These are phyloP conservation scores for Hydrozoanthus tunicans DNA, from an alignment of 64 coral and sea anemone genomes.

Conservation along the genomic window DNA sequence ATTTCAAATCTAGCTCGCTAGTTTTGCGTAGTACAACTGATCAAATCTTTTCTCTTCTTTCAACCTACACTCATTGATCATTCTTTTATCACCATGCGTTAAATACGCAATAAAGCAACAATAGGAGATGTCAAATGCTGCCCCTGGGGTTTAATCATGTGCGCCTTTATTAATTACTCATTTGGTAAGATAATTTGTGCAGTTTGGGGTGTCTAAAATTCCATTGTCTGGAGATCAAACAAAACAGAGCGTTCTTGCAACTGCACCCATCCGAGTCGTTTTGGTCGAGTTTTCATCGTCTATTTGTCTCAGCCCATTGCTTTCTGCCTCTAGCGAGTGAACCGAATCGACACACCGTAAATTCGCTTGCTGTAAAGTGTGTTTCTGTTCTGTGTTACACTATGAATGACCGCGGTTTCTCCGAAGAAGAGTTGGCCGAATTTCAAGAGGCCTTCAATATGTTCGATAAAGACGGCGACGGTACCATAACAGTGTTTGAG, in stretches of 20 bases:
- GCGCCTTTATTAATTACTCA: slow-evolving; percentile 27
- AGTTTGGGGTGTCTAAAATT: slow-evolving; percentile 49
- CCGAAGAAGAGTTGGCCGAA: slow-evolving; percentile 41
- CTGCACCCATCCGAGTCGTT: slow-evolving; percentile 4
- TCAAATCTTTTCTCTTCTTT: slow-evolving; percentile 22
- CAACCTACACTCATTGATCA: background rate
- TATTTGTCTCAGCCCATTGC: slow-evolving; percentile 25
- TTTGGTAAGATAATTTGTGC: slow-evolving; percentile 42
- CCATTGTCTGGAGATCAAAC: slow-evolving; percentile 32
- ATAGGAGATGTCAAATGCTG: background rate
- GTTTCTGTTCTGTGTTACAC: slow-evolving; percentile 2
- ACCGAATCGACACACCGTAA: background rate
- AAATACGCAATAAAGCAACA: background rate
- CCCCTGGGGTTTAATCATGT: background rate
- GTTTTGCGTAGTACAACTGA: too few species aligned
- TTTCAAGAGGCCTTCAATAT: slow-evolving; percentile 64
- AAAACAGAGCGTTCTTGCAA: slow-evolving; percentile 12
- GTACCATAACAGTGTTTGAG: slow-evolving; percentile 41
- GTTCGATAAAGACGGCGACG: slow-evolving; percentile 58
- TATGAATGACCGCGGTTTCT: slow-evolving; percentile 41
- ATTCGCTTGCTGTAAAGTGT: background rate
- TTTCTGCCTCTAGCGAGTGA: background rate
- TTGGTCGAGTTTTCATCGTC: slow-evolving; percentile 4
- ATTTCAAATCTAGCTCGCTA: background rate
- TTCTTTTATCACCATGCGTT: background rate